Conservation (phyloP, 2,888 invertebrate genomes). For the Drosophila mercatorum region DNA sequence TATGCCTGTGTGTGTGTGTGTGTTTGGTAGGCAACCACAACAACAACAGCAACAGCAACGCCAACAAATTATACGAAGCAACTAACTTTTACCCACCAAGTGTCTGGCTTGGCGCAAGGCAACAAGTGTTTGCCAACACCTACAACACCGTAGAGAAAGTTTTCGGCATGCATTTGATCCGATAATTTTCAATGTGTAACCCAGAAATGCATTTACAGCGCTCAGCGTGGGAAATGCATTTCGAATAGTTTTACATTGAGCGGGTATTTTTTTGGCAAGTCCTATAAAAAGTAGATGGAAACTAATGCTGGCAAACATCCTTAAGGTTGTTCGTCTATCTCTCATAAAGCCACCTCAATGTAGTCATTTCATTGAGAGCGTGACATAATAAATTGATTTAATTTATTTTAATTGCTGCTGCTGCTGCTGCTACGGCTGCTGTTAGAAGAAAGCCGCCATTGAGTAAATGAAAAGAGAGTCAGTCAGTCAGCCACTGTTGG, state of each 20-base stretch:
- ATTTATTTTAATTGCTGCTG: conserved; percentile 80
- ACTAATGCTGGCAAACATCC: not conserved
- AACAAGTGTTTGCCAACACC: conserved; percentile 77
- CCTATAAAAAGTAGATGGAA: conserved; percentile 13
- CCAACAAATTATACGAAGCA: conserved; percentile 63
- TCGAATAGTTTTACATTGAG: conserved; percentile 11
- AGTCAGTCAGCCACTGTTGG: conserved; percentile 23
- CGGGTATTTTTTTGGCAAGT: conserved; percentile 38
- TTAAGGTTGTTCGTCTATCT: not conserved
- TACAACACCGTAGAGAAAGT: conserved; percentile 69
- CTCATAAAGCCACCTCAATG: not conserved
- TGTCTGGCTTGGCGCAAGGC: conserved; percentile 55
- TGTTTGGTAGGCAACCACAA: conserved; percentile 27
- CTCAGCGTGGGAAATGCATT: conserved; percentile 68
- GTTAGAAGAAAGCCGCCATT: conserved; percentile 70
- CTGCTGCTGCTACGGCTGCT: conserved; percentile 24
- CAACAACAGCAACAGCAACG: conserved; percentile 33
- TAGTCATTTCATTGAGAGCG: conserved; percentile 51
- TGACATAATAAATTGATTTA: conserved; percentile 82
- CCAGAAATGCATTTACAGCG: conserved; percentile 45
- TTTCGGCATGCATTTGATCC: conserved; percentile 50
- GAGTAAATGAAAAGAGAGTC: conserved; percentile 22
- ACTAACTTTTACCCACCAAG: conserved; percentile 37
- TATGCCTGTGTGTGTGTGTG: conserved; percentile 9
- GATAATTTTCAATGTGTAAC: conserved; percentile 52